phyloP scores from a whole-genome alignment of 2,888 invertebrate genomes.

The Diplazon laetatorius region DNA sequence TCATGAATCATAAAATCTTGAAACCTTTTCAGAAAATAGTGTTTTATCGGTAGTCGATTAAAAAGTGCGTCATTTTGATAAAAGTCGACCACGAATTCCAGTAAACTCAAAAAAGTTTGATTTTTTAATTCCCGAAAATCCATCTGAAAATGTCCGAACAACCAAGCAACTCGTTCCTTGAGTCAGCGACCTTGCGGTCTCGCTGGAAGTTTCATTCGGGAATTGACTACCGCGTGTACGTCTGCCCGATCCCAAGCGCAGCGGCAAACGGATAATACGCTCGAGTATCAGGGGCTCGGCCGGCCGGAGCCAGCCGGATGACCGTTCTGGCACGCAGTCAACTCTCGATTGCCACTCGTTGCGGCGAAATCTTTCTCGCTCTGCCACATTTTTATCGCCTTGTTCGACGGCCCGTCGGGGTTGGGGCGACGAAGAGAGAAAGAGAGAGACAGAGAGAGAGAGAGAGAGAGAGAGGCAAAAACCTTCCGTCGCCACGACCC shows the following conservation, averaged over 20 bases:
- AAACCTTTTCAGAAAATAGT: no score
- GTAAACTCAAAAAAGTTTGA: no score
- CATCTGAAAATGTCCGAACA: no score
- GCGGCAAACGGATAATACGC: no score
- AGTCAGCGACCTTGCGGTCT: conserved; percentile 61
- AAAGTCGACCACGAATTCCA: no score
- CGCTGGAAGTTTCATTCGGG: conserved; percentile 51
- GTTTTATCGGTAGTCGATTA: no score
- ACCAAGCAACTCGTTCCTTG: conserved; percentile 58
- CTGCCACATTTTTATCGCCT: not conserved
- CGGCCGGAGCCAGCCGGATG: not conserved
- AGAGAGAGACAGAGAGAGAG: conserved; percentile 28
- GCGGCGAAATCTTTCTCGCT: conserved; percentile 30
- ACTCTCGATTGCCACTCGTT: conserved; percentile 38
- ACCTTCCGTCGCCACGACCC: conserved; percentile 25
- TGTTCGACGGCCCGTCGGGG: not conserved
- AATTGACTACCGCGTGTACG: conserved; percentile 35
- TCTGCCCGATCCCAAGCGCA: not conserved
- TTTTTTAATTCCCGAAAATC: no score
- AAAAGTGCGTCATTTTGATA: no score
- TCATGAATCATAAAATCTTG: no score
- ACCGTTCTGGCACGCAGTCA: conserved; percentile 36
- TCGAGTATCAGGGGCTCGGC: no score
- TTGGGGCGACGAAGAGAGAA: not conserved
- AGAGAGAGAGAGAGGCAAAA: no score